phyloP scores from a whole-genome alignment of 2,797 vertebrate species.

The Esox lucius region DNA sequence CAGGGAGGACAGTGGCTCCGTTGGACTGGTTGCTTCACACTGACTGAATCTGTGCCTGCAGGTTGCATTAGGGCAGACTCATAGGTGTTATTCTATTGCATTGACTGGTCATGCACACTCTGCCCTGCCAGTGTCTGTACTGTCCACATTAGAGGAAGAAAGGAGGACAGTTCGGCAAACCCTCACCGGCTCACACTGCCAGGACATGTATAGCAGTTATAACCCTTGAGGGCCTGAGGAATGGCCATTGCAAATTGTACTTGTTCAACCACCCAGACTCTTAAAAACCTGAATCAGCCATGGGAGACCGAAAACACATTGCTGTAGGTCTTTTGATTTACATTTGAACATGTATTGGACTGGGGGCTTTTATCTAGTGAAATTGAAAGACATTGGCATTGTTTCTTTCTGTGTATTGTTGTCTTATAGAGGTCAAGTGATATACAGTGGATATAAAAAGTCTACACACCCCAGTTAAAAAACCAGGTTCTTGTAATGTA shows the following conservation, averaged over 20 bases:
- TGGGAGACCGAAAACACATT: not conserved
- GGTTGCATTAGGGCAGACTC: not conserved
- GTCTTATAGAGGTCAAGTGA: not conserved
- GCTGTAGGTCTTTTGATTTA: not conserved
- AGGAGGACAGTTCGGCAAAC: too few relatives aligned
- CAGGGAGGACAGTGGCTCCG: too few relatives aligned
- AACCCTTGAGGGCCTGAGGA: not conserved
- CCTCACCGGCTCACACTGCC: not conserved
- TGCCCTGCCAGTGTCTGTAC: too few relatives aligned
- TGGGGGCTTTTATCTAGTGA: not conserved
- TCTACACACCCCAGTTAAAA: too few relatives aligned
- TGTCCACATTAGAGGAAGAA: too few relatives aligned
- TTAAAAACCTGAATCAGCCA: not conserved
- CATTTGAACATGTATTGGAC: not conserved
- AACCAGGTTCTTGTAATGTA: too few relatives aligned
- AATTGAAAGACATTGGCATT: not conserved
- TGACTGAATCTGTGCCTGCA: not conserved
- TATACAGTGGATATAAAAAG: too few relatives aligned
- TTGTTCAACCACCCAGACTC: not conserved
- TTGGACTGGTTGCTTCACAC: not conserved
- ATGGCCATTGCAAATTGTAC: not conserved
- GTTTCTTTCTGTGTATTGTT: not conserved
- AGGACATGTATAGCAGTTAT: not conserved
- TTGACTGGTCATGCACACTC: too few relatives aligned
- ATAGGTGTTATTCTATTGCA: too few relatives aligned